These are phyloP conservation scores for Microchirus variegatus DNA, from an alignment of 2,797 vertebrate genomes.

Conservation along the genomic window DNA sequence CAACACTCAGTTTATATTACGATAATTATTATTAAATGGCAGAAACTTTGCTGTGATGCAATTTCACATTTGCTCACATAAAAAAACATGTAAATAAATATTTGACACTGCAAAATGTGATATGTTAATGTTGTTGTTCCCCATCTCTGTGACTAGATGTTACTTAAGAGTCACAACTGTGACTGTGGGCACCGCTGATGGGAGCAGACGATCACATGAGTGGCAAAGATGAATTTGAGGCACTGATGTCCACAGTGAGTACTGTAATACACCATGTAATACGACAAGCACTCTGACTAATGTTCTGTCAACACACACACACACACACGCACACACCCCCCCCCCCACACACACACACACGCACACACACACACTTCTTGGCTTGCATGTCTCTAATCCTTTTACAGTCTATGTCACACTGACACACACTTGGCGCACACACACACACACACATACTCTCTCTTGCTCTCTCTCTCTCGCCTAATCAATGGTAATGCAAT, in stretches of 20 bases:
- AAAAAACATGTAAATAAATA: no score
- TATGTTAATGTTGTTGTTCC: no score
- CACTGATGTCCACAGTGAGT: constrained; percentile 52
- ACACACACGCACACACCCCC: neutral
- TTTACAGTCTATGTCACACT: constrained; percentile 72
- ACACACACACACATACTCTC: neutral
- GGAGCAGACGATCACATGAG: constrained; percentile 23
- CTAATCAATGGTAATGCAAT: constrained; percentile 80
- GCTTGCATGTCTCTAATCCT: constrained; percentile 74
- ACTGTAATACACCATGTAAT: constrained; percentile 43
- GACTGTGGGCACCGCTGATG: constrained; percentile 10
- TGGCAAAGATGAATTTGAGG: constrained; percentile 25
- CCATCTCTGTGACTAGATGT: no score
- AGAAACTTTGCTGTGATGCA: no score
- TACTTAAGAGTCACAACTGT: neutral
- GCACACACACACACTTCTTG: constrained; percentile 44
- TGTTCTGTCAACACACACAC: constrained; percentile 20
- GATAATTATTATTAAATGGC: no score
- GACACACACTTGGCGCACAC: constrained; percentile 71
- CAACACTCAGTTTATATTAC: no score
- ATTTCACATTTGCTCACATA: no score
- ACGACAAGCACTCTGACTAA: constrained; percentile 50
- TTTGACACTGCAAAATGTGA: no score
- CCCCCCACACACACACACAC: constrained; percentile 5
- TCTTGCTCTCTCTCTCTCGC: constrained; percentile 9